Base-by-base conservation (phyloP, 2,888 invertebrate genomes). In the Digitonthophagus gazella region DNA sequence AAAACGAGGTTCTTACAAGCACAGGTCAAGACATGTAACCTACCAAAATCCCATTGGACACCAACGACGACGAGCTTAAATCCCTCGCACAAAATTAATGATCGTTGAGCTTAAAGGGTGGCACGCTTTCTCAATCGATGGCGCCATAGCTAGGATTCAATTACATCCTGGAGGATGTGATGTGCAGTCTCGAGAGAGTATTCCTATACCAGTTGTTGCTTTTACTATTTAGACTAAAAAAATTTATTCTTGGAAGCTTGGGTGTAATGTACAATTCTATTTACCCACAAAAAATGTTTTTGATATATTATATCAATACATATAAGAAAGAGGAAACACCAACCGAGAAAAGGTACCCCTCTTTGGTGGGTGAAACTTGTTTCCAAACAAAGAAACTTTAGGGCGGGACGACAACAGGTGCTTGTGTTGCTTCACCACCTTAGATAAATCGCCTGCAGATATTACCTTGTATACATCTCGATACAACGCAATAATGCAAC, bases 361-460 rank as follows among this genome's bases (percentile, higher is more conserved):
- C 28, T 11, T 6, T 44, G 28, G 28, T 11, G 28, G 8, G 8
- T 11, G 28, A 11, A 44, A 2, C 28, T 44, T 44, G 28, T 61
- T 61, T 18, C 16, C 61, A 61, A 61, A 61, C 61, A 61, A 61
- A 61, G 61, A 16, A 61, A 61, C 19, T 61, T 61, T 20, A 16
- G 20, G 61, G 11, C 28, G 19, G 5, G 61, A 15, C 18, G 58
- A 61, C 61, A 61, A 61, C 61, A 61, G 61, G 61, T 61, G 61
- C 20, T 61, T 20, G 16, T 18, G 18, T 61, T 61, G 20, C 61
- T 18, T 61, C 16, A 8, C 28, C 28, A 44, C 28, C 19, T 61
- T 61, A 61, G 61, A 61, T 61, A 20, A 20, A 61, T 61, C 16
- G 61, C 19, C 18, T 19, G 28, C 28, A 44, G 28, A 44, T 44